Evolutionary conservation across 2,113 vertebrate species (phyloP), one percentile per base, ranked within the genome.

Genomic region (Scophthalmus maximus): DNA sequence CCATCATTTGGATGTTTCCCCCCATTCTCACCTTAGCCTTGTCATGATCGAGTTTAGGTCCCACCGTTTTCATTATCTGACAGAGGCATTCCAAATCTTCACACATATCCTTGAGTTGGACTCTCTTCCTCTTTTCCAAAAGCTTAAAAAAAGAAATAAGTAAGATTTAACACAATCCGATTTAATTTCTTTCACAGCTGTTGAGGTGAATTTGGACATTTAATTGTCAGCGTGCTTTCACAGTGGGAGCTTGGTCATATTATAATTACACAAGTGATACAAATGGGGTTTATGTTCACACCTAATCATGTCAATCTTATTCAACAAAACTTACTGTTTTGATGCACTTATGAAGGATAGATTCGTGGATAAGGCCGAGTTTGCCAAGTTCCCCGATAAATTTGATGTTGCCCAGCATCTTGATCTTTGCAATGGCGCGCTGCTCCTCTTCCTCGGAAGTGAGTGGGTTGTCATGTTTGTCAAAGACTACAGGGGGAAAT

Each of bases 51-150:
- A 99, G 95, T 92, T 97, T 96, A 92, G 98, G 98, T 87, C 98
- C 98, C 91, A 99, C 96, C 86, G 98, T 99, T 95, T 95, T 98
- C 97, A 99, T 98, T 98, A 99, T 99, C 97, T 99, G 97, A 98
- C 98, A 99, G 96, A 99, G 97, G 95, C 98, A 99, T 95, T 99
- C 98, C 96, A 99, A 94, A 94, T 99, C 98, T 94, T 99, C 98
- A 91, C 96, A 97, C 96, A 99, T 97, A 95, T 99, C 98, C 93
- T 98, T 97, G 90, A 99, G 95, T 91, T 96, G 96, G 85, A 98
- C 94, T 94, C 95, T 98, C 94, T 98, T 99, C 95, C 98, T 99
- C 94, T 99, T 98, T 94, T 99, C 98, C 97, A 99, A 94, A 95
- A 99, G 97, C 98, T 99, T 22, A 15, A 78, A 71, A 40, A 26